These are phyloP conservation scores for Torymus auratus DNA, from an alignment of 2,888 invertebrate genomes.

Conservation along the genomic window DNA sequence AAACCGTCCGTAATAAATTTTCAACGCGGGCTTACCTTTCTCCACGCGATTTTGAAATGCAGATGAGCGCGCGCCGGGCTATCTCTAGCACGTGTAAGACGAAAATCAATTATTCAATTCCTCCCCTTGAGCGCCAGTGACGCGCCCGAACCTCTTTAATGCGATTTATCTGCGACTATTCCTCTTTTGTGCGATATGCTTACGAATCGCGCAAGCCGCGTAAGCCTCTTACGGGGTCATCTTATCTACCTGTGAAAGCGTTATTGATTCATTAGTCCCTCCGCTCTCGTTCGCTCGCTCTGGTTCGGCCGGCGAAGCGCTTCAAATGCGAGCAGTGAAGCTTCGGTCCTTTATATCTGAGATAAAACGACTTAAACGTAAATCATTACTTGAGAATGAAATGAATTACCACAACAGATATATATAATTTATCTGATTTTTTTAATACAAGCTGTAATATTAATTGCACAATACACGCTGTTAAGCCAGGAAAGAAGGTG, in stretches of 20 bases:
- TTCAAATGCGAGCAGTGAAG: too few species aligned
- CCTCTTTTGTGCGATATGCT: conserved; percentile 25
- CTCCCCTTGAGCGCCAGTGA: not conserved
- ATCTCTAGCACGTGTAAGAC: conserved; percentile 12
- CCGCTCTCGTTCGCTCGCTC: too few species aligned
- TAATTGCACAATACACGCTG: too few species aligned
- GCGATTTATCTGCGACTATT: conserved; percentile 28
- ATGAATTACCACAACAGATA: too few species aligned
- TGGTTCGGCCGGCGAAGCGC: too few species aligned
- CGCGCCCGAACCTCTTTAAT: conserved; percentile 17
- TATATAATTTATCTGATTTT: too few species aligned
- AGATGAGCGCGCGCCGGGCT: conserved; percentile 1
- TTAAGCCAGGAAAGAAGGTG: too few species aligned
- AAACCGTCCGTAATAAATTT: not conserved
- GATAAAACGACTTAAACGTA: too few species aligned
- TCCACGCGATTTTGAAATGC: conserved; percentile 22
- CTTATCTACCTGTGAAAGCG: conserved; percentile 9
- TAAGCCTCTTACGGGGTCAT: conserved; percentile 43
- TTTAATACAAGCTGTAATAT: too few species aligned
- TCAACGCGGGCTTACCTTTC: not conserved
- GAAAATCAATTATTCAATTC: conserved; percentile 39
- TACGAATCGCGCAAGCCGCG: conserved; percentile 21
- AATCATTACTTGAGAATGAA: too few species aligned
- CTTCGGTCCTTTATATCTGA: too few species aligned
- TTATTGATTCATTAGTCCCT: conserved; percentile 34